These are phyloP conservation scores for Heliconius hewitsoni DNA, from an alignment of 1,140 invertebrate genomes.

Conservation along the genomic window DNA sequence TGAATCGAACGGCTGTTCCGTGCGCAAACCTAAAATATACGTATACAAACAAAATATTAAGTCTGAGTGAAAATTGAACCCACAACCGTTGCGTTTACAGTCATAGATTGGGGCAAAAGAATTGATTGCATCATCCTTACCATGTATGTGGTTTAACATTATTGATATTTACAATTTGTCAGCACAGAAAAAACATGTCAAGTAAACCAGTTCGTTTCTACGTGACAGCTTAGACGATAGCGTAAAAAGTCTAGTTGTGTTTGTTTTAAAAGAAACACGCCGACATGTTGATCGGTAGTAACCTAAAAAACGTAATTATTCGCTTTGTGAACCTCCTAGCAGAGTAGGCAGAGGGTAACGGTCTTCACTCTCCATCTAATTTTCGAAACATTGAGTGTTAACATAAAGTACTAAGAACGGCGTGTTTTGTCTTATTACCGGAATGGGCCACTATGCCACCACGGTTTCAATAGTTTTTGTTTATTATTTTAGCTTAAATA, in stretches of 20 bases:
- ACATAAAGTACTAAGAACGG: too few relatives aligned
- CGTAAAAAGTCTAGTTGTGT: not conserved
- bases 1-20: too few relatives aligned
- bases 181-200: not conserved
- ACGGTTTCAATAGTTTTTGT: too few relatives aligned
- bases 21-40: too few relatives aligned
- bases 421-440: not conserved
- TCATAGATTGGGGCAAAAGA: not conserved
- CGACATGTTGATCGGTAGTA: not conserved
- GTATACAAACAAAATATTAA: too few relatives aligned
- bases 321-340: too few relatives aligned
- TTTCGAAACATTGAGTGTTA: not conserved
- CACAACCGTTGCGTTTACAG: too few relatives aligned
- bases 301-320: too few relatives aligned
- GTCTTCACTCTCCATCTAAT: not conserved
- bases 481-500: too few relatives aligned
- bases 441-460: not conserved
- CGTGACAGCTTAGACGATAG: not conserved
- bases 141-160: not conserved
- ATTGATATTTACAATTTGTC: slow-evolving; percentile 8
- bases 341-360: too few relatives aligned
- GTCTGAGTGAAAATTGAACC: too few relatives aligned
- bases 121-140: not conserved
- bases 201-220: not conserved
- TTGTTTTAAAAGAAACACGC: not conserved